Evolutionary conservation across 2,113 vertebrate species (phyloP), one percentile per base, ranked within the genome.

Genomic region (Uropsilus gracilis): DNA sequence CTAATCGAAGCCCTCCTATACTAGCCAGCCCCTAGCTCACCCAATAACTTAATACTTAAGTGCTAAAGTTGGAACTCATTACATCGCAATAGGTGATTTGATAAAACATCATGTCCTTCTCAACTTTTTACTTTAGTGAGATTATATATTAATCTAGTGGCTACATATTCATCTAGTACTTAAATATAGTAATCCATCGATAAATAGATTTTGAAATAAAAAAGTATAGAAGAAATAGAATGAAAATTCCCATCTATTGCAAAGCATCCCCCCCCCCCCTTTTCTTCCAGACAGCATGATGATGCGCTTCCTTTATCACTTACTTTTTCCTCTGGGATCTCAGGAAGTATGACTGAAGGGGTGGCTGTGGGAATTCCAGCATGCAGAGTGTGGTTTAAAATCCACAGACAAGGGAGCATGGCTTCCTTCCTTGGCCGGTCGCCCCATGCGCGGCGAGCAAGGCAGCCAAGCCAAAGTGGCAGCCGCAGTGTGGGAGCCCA

Each of bases 391-490:
- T 91, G 94, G 88, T 91, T 96, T 80, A 71, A 95, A 96, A 95
- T 94, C 83, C 96, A 73, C 44, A 92, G 88, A 80, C 81, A 69
- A 92, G 94, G 82, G 71, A 84, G 86, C 86, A 77, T 48, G 91
- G 92, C 94, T 97, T 97, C 86, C 78, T 92, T 66, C 91, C 32
- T 95, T 93, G 97, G 88, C 93, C 53, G 3, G 0, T 48, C 87
- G 96, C 96, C 97, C 88, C 88, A 91, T 11, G 78, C 16, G 34
- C 16, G 42, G 96, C 57, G 77, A 97, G 95, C 39, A 44, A 39
- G 89, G 84, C 78, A 94, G 94, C 84, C 59, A 86, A 93, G 94
- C 90, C 96, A 64, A 98, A 97, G 96, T 73, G 55, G 95, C 94
- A 85, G 69, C 87, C 87, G 6, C 86, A 39, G 50, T 73, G 91